Evolutionary conservation across 1,140 invertebrate genomes (phyloP), one percentile per base, ranked within the genome.

Genomic region (Zophobas atratus): DNA sequence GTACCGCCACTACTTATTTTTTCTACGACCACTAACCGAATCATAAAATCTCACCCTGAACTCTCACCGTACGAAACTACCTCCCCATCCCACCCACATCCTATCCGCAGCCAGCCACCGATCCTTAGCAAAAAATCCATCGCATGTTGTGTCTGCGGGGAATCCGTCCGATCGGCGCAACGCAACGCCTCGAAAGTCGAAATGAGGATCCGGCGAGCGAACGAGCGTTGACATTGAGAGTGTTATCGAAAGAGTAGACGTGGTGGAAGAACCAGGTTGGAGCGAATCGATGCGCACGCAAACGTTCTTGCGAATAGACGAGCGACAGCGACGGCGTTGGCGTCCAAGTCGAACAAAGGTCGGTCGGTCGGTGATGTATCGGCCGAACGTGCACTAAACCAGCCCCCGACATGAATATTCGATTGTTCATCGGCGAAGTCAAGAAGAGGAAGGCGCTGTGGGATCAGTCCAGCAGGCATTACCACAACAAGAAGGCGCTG

Each of bases 401-500:
- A 20, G 20, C 20, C 20, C 20, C 20, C 20, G 20, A 20, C 20
- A 87, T 88, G 84, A 86, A 88, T 80, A 86, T 85, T 82, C 85
- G 84, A 71, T 84, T 88, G 75, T 63, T 76, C 39, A 88, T 88
- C 77, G 80, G 85, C 49, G 87, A 88, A 77, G 84, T 88, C 51
- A 85, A 87, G 74, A 88, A 87, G 73, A 82, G 87, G 75, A 85
- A 85, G 43, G 86, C 86, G 38, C 84, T 88, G 34, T 88, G 87
- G 87, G 86, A 88, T 55, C 86, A 87, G 48, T 81, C 84, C 56
- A 85, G 87, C 75, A 82, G 85, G 63, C 85, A 85, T 73, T 88
- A 88, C 81, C 86, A 88, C 77, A 88, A 87, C 83, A 86, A 86
- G 63, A 87, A 87, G 48, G 83, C 86, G 75, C 87, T 86, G 33